A percentile compares a stretch with the other conserved stretches of the same genome.
phyloP scores from a whole-genome alignment of 2,797 vertebrate species.

The Martes flavigula region DNA sequence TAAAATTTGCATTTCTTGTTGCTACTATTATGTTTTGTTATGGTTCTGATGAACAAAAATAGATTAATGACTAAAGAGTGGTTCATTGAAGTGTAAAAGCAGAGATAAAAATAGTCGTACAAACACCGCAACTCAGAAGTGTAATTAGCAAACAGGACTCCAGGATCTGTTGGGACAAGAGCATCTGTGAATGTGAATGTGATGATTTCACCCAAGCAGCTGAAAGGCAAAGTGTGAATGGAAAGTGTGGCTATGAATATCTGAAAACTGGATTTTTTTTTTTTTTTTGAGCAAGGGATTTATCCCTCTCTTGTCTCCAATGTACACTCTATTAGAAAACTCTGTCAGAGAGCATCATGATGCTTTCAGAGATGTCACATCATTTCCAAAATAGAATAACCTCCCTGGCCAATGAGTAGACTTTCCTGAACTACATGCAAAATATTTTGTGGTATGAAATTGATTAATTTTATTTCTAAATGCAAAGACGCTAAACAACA shows the following conservation, averaged over 20 bases:
- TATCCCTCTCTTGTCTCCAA: background rate
- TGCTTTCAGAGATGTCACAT: background rate
- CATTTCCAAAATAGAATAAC: background rate
- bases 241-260: background rate
- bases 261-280: background rate
- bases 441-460: background rate
- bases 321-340: background rate
- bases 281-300: background rate
- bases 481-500: background rate
- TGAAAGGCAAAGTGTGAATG: background rate
- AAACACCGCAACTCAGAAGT: background rate
- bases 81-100: conserved; percentile 15
- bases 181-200: background rate
- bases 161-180: background rate
- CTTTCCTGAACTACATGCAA: background rate
- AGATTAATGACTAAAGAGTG: conserved; percentile 56
- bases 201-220: background rate
- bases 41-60: conserved; percentile 50
- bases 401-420: background rate
- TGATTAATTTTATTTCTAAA: background rate
- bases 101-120: conserved; percentile 53
- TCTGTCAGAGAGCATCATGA: background rate
- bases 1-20: conserved; percentile 20
- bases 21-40: conserved; percentile 53
- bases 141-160: conserved; percentile 5